Evolutionary conservation across 2,113 vertebrate species (phyloP), one percentile per base, ranked within the genome.

Genomic region (Tetrax tetrax): DNA sequence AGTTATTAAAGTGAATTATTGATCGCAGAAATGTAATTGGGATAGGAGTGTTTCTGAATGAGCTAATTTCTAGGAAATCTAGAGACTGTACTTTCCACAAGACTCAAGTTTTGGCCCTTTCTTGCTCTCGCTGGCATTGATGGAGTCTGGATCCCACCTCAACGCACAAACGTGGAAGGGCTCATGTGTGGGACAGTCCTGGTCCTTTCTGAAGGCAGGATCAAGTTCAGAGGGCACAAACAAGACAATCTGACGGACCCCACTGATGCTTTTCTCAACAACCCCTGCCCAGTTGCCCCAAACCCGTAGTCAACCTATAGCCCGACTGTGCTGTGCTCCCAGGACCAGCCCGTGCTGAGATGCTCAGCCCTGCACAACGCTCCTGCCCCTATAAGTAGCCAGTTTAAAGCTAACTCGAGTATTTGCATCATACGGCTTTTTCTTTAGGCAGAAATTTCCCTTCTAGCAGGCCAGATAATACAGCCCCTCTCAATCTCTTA

Each of bases 121-220:
- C 53, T 54, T 77, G 25, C 28, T 85, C 59, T 63, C 0, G 0
- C 71, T 89, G 70, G 27, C 1, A 2, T 68, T 0, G 3, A 2
- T 24, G 54, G 43, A 79, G 22, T 31, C 51, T 45, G 64, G 33
- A 38, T 43, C 21, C 33, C 60, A 19, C 14, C 35, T 61, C 35
- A 24, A 4, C 3, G 27, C 72, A 31, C n/a, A 31, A 47, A 22
- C 10, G 35, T 33, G n/a, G 74, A 47, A 25, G 27, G 54, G 29
- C 20, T 89, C 27, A 2, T 14, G 0, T 24, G 23, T 7, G 21
- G 63, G 50, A 37, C 51, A 37, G 3, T n/a, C 5, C 31, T 29
- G 24, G 9, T 72, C 60, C 68, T 70, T 72, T 60, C 41, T 1
- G 2, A 63, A 47, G 35, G 22, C 0, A 21, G 31, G 16, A n/a